Evolutionary conservation across 2,113 vertebrate species (phyloP).

Genomic region (Amphiprion ocellaris): DNA sequence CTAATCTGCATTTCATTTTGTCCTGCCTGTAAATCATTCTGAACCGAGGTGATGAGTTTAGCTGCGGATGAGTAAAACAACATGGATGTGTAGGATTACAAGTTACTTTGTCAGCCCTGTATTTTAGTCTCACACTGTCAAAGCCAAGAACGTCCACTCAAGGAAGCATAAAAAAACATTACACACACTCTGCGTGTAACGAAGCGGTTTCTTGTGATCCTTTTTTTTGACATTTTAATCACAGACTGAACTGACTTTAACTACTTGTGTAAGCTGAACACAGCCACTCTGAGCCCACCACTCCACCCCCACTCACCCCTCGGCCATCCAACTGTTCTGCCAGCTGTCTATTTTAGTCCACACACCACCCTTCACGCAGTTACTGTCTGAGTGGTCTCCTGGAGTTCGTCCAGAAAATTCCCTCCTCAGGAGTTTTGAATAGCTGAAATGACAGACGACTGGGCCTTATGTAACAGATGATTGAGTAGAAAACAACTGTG

Average conservation of each 20-base stretch:
- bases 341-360: conserved; percentile 72
- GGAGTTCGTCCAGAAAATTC: conserved; percentile 56
- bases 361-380: conserved; percentile 55
- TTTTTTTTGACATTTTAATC: conserved; percentile 6
- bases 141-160: neutral
- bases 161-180: neutral
- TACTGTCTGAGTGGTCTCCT: conserved; percentile 62
- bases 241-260: conserved; percentile 5
- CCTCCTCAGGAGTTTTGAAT: conserved; percentile 12
- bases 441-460: conserved; percentile 19
- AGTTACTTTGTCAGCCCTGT: conserved; percentile 35
- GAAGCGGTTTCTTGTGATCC: neutral
- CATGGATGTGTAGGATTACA: conserved; percentile 53
- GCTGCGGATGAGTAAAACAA: conserved; percentile 36
- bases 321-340: conserved; percentile 53
- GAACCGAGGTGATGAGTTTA: conserved; percentile 38
- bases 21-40: conserved; percentile 30
- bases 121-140: conserved; percentile 25
- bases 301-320: neutral
- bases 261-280: conserved; percentile 24
- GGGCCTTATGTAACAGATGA: conserved; percentile 10
- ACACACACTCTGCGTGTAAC: neutral
- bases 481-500: conserved; percentile 7
- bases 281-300: neutral
- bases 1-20: conserved; percentile 53